These are phyloP conservation scores for Eudyptes chrysolophus DNA, from an alignment of 2,113 vertebrate genomes.

Conservation along the genomic window DNA sequence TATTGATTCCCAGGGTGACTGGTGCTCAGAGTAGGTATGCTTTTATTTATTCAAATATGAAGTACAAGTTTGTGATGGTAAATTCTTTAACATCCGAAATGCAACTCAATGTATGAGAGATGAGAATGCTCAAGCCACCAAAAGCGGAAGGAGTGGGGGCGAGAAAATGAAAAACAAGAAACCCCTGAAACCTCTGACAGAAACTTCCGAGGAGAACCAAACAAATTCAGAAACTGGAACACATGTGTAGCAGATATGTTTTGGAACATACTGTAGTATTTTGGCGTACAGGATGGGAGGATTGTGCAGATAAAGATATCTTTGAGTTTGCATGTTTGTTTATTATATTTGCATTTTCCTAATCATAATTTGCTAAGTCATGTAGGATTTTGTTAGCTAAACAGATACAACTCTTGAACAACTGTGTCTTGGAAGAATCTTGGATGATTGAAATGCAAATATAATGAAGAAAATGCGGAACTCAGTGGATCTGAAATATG, in stretches of 20 bases:
- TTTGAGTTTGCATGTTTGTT: slow-evolving; percentile 7
- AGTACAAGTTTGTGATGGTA: neutral
- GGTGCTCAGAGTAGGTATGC: neutral
- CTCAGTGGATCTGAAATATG: neutral
- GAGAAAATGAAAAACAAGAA: slow-evolving; percentile 20
- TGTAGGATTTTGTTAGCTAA: neutral
- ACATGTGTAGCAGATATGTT: neutral
- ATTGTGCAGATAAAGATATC: slow-evolving; percentile 44
- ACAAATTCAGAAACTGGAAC: neutral
- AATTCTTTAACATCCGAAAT: neutral
- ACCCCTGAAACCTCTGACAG: neutral
- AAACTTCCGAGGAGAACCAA: slow-evolving; percentile 28
- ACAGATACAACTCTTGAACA: neutral
- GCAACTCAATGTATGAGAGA: neutral
- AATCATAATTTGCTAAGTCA: neutral
- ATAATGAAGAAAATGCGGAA: neutral
- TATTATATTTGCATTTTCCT: slow-evolving; percentile 35
- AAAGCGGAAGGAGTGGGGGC: neutral
- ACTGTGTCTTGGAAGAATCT: neutral
- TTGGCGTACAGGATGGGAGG: slow-evolving; percentile 37
- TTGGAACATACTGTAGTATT: neutral
- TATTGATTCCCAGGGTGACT: neutral
- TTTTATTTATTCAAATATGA: neutral
- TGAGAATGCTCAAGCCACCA: neutral
- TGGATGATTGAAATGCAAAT: neutral